Evolutionary conservation across 2,888 invertebrate species (phyloP), one percentile per base, ranked within the genome.

Genomic region (Isotomurus palustris): DNA sequence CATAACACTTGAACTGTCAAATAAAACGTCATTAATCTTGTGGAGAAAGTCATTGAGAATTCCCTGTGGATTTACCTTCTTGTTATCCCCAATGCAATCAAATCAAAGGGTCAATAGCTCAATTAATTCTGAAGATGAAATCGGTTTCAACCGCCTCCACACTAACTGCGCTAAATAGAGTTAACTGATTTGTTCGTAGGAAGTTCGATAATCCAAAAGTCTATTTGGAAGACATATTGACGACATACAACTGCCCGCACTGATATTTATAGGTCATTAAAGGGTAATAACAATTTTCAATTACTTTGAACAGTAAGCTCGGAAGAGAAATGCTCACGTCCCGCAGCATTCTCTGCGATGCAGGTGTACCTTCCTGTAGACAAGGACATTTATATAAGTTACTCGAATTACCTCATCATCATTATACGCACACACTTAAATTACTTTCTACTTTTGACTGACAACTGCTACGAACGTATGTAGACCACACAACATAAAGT

Each of bases 261-360:
- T 10, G 10, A 12, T 32, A 32, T 32, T 8, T 32, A 32, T 12
- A 40, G 12, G 17, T 19, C 19, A 40, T 40, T 40, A 10, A 24
- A 24, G 4, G 14, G 14, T 43, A 43, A 43, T n/a, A 47, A 27
- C 21, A 29, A 29, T 28, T 21, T 47, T 4, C 27, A 47, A 47
- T 79, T 79, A 86, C 86, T 88, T 76, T 89, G 88, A 17, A 89
- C 89, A 17, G 88, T 88, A 3, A 89, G 79, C 25, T 87, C 87
- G 55, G 89, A 86, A 8, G 86, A 84, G 72, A 85, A 87, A 62
- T 83, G 80, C 72, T 88, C 88, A 3, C 83, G 81, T 12, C 88
- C 91, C 14, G 91, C 91, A 24, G 89, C 83, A 77, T 92, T 92
- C 48, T 84, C 84, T n/a, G 90, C 90, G 53, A 88, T 85, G 76